Evolutionary conservation across 2,888 invertebrate genomes (phyloP), one percentile per base, ranked within the genome.

Genomic region (Tuta absoluta): DNA sequence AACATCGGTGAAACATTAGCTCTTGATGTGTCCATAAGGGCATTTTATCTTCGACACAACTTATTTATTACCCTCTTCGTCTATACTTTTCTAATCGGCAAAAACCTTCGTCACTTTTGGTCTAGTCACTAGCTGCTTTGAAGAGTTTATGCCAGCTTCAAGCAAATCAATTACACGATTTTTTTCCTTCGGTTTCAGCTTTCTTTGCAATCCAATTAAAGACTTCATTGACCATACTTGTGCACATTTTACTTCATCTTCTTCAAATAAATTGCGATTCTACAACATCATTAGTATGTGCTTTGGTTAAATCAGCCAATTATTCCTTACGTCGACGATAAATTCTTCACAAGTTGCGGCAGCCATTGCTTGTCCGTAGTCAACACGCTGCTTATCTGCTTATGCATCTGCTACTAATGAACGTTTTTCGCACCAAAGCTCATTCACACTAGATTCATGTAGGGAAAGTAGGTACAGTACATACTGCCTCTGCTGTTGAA

Each of bases 1-100:
- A 81, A 75, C 78, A 81, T 81, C 79, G 72, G 75, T 74, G 75
- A 77, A 64, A 66, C 62, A 66, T 70, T 64, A 66, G 62, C 65
- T 59, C 64, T 68, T 66, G 70, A 70, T 70, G 67, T 67, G 66
- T 70, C 68, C 67, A 67, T 70, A 66, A 65, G 64, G 41, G 60
- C 49, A 59, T 62, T 62, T 65, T 66, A 64, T 66, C 63, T 56
- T n/a, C 11, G 38, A 24, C 41, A 41, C 14, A 62, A 24, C 45
- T 62, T 51, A 58, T 66, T 64, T 66, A 66, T 63, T 60, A 38
- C 37, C 8, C n/a, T 37, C 56, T 11, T 48, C 45, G 23, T 41
- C 21, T 45, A 65, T 65, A n/a, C 48, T 24, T 51, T 51, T 62
- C 45, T 45, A 21, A 60, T 45, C 17, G 24, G 23, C 23, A 60